Percentiles rank a stretch among this genome's conserved stretches.
These are phyloP conservation scores for Oreochromis grahami DNA, from an alignment of 2,797 vertebrate species.

Conservation along the genomic window DNA sequence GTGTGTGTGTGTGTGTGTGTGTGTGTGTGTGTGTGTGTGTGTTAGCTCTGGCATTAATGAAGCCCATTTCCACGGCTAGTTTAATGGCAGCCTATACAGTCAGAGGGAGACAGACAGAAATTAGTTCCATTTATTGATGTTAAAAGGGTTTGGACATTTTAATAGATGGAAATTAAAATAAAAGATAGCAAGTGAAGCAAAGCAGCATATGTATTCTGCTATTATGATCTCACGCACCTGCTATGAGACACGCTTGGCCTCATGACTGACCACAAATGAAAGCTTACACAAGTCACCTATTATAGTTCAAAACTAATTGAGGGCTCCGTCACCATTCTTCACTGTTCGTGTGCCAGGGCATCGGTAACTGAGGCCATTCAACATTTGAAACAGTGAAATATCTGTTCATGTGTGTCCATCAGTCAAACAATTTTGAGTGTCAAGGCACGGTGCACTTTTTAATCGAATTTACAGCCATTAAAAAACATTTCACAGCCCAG, in stretches of 20 bases:
- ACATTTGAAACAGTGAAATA: not conserved
- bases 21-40: not conserved
- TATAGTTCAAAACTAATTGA: conserved; percentile 7
- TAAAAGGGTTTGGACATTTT: conserved; percentile 63
- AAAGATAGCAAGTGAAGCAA: conserved; percentile 46
- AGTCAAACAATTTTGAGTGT: not conserved
- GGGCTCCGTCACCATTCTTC: conserved; percentile 1
- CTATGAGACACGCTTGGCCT: not conserved
- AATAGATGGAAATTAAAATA: conserved; percentile 57
- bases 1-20: not conserved
- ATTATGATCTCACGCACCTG: conserved; percentile 24
- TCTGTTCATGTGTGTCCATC: not conserved
- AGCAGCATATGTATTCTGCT: conserved; percentile 28
- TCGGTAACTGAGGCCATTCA: not conserved
- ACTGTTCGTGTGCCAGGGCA: not conserved
- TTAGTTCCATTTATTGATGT: conserved; percentile 62
- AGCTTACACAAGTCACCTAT: not conserved
- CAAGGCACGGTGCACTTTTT: not conserved
- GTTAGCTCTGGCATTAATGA: conserved; percentile 51
- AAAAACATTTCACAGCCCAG: not conserved
- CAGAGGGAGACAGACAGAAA: conserved; percentile 52
- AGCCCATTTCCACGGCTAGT: conserved; percentile 56
- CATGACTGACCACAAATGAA: conserved; percentile 11
- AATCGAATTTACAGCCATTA: not conserved
- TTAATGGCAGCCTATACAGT: conserved; percentile 55